Conservation (phyloP, 2,113 vertebrate species). For the Gobio gobio region DNA sequence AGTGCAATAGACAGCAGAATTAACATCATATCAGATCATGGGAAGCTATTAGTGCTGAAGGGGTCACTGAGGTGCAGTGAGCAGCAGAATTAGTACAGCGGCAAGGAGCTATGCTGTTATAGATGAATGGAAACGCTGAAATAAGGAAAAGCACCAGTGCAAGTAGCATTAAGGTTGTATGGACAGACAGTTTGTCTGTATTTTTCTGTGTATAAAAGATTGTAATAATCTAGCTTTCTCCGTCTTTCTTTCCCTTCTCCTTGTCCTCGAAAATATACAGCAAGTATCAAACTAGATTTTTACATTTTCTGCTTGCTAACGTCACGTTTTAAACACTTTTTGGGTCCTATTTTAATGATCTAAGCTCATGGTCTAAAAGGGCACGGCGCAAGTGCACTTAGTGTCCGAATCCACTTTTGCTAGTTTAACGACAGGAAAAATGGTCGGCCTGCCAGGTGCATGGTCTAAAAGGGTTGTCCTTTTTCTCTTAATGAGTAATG, state of each 20-base stretch:
- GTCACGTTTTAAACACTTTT: background rate
- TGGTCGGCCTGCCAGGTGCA: too few relatives aligned
- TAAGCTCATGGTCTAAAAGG: too few relatives aligned
- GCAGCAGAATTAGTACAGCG: constrained; percentile 10
- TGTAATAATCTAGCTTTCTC: background rate
- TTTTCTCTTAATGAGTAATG: too few relatives aligned
- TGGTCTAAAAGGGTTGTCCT: too few relatives aligned
- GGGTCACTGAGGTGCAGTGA: constrained; percentile 28
- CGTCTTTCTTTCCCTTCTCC: background rate
- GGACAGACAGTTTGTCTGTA: background rate
- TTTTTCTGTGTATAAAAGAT: background rate
- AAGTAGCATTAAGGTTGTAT: background rate
- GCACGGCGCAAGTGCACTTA: too few relatives aligned
- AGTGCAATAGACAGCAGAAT: constrained; percentile 41
- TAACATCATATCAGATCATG: constrained; percentile 35
- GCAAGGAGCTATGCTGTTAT: background rate
- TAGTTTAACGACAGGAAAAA: too few relatives aligned
- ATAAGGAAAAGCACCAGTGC: background rate
- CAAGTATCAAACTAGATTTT: background rate
- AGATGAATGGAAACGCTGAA: constrained; percentile 1
- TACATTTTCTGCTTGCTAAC: background rate
- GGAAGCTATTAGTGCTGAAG: constrained; percentile 38
- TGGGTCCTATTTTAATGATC: too few relatives aligned
- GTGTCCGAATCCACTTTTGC: too few relatives aligned
- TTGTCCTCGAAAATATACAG: background rate